Evolutionary conservation across 2,113 vertebrate species (phyloP).

Genomic region (Platysteira castanea): DNA sequence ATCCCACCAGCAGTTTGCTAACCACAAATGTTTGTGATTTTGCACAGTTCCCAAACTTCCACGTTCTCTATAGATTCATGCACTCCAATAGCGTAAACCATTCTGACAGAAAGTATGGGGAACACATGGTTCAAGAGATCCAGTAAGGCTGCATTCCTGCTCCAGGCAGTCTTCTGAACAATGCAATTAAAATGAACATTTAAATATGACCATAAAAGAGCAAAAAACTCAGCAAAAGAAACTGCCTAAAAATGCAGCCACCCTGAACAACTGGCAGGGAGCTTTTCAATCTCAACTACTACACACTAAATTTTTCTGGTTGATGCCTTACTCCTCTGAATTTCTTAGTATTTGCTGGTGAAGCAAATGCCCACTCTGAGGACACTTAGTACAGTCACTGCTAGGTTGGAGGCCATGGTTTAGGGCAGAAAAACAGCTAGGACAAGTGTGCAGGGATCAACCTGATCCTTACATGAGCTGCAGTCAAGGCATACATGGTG

Average conservation of each 20-base stretch:
- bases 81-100: background rate
- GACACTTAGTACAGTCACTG: background rate
- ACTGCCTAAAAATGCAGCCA: background rate
- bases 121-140: background rate
- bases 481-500: background rate
- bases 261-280: background rate
- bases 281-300: background rate
- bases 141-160: background rate
- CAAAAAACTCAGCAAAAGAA: background rate
- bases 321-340: background rate
- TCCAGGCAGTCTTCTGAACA: background rate
- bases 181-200: background rate
- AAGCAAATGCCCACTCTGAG: background rate
- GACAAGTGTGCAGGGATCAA: background rate
- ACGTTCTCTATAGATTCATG: background rate
- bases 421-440: background rate
- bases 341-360: background rate
- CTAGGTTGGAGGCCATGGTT: background rate
- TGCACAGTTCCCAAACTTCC: background rate
- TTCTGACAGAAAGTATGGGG: background rate
- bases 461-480: background rate
- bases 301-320: background rate
- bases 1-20: background rate
- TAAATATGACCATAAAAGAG: conserved; percentile 22
- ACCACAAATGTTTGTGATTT: background rate